These are phyloP conservation scores for Coluber constrictor DNA, from an alignment of 2,797 vertebrate genomes.

Conservation along the genomic window DNA sequence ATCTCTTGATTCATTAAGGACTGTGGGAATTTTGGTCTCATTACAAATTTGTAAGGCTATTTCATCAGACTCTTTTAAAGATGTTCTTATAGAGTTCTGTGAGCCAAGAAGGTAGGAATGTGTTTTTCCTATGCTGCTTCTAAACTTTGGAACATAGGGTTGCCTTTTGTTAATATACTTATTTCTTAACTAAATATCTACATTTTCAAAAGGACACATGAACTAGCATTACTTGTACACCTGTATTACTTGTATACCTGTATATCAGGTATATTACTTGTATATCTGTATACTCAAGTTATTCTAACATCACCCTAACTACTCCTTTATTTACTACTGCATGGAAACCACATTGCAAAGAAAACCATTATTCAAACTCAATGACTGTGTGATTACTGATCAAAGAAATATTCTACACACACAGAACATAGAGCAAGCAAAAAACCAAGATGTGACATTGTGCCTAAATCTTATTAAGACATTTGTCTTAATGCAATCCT, in stretches of 20 bases:
- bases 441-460: conserved; percentile 26
- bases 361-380: not conserved
- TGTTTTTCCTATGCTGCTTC: not conserved
- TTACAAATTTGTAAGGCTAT: not conserved
- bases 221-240: conserved; percentile 51
- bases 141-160: conserved; percentile 15
- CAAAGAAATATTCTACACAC: conserved; percentile 41
- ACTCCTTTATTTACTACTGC: conserved; percentile 45
- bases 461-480: conserved; percentile 20
- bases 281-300: conserved; percentile 52
- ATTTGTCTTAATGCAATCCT: conserved; percentile 16
- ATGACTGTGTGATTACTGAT: conserved; percentile 38
- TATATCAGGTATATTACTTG: conserved; percentile 12
- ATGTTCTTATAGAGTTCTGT: not conserved
- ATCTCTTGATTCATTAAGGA: not conserved
- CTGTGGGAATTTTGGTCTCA: not conserved
- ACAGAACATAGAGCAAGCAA: conserved; percentile 44
- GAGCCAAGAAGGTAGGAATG: not conserved
- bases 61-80: not conserved
- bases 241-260: not conserved
- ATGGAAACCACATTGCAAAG: not conserved
- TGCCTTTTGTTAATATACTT: conserved; percentile 36
- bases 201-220: conserved; percentile 53
- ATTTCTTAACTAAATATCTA: conserved; percentile 48
- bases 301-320: conserved; percentile 48